Percentiles rank a stretch among this genome's conserved stretches.
phyloP scores from a whole-genome alignment of 1,140 invertebrate genomes.

The roundworm (Caenorhabditis elegans) region WBcel235 BX284603.4:3634001-3634500 shows the following conservation, averaged over 20 bases:
- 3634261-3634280: not conserved
- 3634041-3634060: not conserved
- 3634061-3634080: not conserved
- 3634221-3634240: not conserved
- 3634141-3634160: not conserved
- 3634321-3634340: not conserved
- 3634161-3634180: not conserved
- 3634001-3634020: not conserved
- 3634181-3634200: constrained; percentile 15
- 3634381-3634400: not conserved
- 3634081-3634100: not conserved
- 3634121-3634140: not conserved
- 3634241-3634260: not conserved
- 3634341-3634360: not conserved
- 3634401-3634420: not conserved
- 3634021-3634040: not conserved
- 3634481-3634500: constrained; percentile 7
- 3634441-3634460: not conserved
- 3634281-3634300: not conserved
- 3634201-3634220: constrained; percentile 11
- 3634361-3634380: not conserved
- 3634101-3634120: not conserved
- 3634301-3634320: not conserved
- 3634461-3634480: not conserved
- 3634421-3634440: not conserved